Conservation (phyloP, 2,113 vertebrate species). For the Triplophysa tibetana region DNA sequence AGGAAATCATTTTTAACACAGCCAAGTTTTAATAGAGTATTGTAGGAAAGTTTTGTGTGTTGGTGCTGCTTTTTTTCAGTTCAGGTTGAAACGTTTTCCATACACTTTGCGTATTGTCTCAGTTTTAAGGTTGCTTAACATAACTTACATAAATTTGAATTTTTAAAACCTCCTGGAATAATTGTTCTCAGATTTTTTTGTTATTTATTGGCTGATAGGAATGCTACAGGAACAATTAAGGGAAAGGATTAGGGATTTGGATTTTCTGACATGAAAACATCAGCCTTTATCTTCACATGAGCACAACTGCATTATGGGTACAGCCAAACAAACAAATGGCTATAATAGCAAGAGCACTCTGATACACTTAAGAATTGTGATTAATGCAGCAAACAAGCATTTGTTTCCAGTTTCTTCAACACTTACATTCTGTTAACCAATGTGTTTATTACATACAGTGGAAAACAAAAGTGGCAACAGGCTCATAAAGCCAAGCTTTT, state of each 20-base stretch:
- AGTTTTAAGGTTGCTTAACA: no score
- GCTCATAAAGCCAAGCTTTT: neutral
- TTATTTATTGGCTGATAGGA: neutral
- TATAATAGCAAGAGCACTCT: neutral
- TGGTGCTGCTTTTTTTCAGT: neutral
- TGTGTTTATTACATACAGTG: neutral
- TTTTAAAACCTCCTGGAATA: neutral
- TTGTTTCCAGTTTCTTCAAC: neutral
- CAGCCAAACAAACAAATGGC: neutral
- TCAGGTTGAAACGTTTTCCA: neutral
- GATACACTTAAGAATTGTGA: constrained; percentile 3
- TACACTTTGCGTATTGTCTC: no score
- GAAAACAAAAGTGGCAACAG: constrained; percentile 11
- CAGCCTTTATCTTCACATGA: constrained; percentile 12
- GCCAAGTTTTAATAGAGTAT: neutral
- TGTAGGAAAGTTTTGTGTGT: neutral
- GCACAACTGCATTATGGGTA: neutral
- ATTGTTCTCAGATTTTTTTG: neutral
- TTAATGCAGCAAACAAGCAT: neutral
- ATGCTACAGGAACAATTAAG: neutral
- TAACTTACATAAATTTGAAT: neutral
- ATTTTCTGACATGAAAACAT: neutral
- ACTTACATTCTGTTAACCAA: constrained; percentile 14
- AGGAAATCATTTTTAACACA: constrained; percentile 3
- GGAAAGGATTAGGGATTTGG: neutral